Percentiles rank a stretch among this genome's conserved stretches.
Conservation (phyloP, 2,888 invertebrate genomes). For the Alitta virens region DNA sequence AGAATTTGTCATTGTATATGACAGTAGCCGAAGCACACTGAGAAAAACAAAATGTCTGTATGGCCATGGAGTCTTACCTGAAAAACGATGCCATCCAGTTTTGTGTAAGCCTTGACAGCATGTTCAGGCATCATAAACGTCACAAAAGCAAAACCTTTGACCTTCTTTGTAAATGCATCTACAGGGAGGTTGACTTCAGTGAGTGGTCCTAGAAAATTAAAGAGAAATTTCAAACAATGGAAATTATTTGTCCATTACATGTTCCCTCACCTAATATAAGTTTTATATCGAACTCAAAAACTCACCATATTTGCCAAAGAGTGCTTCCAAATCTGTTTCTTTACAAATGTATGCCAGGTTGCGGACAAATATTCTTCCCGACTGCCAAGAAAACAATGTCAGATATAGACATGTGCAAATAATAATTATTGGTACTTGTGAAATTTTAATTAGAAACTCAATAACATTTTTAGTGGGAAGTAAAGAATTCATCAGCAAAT, state of each 20-base stretch:
- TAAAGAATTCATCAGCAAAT: too few species aligned
- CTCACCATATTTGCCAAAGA: slow-evolving; percentile 82
- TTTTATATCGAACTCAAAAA: neutral
- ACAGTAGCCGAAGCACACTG: too few species aligned
- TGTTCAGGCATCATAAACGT: slow-evolving; percentile 94
- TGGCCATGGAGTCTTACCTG: too few species aligned
- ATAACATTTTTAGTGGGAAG: too few species aligned
- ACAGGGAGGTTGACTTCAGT: slow-evolving; percentile 86
- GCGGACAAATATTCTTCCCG: slow-evolving; percentile 87
- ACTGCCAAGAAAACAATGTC: too few species aligned
- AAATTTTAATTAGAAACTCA: too few species aligned
- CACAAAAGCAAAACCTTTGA: slow-evolving; percentile 90
- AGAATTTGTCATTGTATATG: too few species aligned
- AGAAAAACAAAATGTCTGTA: too few species aligned
- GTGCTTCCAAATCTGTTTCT: slow-evolving; percentile 77
- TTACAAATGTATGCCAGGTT: slow-evolving; percentile 84
- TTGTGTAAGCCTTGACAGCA: slow-evolving; percentile 82
- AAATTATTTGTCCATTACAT: too few species aligned
- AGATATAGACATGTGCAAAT: too few species aligned
- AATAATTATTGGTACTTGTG: too few species aligned
- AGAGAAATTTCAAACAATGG: neutral
- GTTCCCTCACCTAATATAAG: too few species aligned
- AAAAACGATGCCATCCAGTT: slow-evolving; percentile 85
- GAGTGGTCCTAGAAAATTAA: slow-evolving; percentile 69
- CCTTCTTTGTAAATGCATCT: slow-evolving; percentile 75